A percentile compares a stretch with the other conserved stretches of the same genome.
phyloP scores from a whole-genome alignment of 1,140 invertebrate species.

The Neuroterus valhalla region DNA sequence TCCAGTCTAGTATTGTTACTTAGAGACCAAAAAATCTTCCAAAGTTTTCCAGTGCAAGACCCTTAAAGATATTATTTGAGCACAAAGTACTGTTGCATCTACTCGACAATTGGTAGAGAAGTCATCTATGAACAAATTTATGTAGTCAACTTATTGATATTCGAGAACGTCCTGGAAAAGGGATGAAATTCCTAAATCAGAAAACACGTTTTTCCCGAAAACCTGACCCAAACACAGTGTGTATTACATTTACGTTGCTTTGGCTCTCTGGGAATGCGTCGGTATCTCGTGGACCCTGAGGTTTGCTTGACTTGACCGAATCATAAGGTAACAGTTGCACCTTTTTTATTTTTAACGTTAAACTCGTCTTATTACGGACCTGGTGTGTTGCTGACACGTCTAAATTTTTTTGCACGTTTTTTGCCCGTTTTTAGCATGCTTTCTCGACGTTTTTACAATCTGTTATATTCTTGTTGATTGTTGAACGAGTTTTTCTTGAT shows the following conservation, averaged over 20 bases:
- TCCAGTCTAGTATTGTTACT: no score
- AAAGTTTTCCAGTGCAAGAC: no score
- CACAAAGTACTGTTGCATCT: no score
- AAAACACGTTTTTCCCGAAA: slow-evolving; percentile 41
- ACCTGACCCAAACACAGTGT: slow-evolving; percentile 69
- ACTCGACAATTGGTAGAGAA: no score
- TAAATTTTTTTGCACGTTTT: slow-evolving; percentile 56
- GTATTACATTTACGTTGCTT: slow-evolving; percentile 77
- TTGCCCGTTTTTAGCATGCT: slow-evolving; percentile 60
- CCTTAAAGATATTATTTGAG: no score
- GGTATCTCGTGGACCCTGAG: slow-evolving; percentile 76
- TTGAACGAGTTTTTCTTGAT: slow-evolving; percentile 50
- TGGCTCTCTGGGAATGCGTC: slow-evolving; percentile 78
- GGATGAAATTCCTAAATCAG: slow-evolving; percentile 33
- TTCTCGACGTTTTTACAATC: slow-evolving; percentile 34
- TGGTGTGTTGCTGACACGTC: neutral
- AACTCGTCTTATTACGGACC: slow-evolving; percentile 14
- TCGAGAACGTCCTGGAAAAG: slow-evolving; percentile 13
- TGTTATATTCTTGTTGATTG: slow-evolving; percentile 40
- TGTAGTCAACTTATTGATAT: neutral
- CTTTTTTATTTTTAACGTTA: slow-evolving; percentile 69
- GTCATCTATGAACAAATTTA: no score
- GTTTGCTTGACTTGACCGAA: slow-evolving; percentile 77
- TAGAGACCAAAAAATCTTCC: no score
- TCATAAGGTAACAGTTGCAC: slow-evolving; percentile 76